Evolutionary conservation across 2,888 invertebrate genomes (phyloP).

Genomic region (Perizoma flavofasciatum): DNA sequence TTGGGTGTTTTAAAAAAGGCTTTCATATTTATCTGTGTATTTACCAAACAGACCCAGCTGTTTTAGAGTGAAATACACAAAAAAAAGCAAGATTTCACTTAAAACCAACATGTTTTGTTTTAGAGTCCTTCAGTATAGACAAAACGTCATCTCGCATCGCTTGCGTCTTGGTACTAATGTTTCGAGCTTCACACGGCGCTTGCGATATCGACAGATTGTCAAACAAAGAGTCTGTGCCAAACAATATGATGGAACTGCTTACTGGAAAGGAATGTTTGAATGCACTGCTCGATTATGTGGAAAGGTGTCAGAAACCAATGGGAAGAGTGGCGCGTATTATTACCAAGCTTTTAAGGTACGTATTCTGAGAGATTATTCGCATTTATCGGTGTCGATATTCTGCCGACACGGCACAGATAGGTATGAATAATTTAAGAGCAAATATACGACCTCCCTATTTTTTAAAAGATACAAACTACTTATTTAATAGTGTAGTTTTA

Average conservation of each 20-base stretch:
- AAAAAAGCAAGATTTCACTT: no score
- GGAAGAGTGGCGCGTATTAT: conserved; percentile 80
- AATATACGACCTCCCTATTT: no score
- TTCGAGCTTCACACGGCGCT: conserved; percentile 69
- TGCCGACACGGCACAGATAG: no score
- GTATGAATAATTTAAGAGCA: no score
- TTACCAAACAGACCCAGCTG: no score
- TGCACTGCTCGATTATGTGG: conserved; percentile 75
- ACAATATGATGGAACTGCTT: conserved; percentile 63
- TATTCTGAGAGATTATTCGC: background rate
- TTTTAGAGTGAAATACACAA: no score
- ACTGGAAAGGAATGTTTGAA: conserved; percentile 68
- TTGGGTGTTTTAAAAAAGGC: no score
- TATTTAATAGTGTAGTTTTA: no score
- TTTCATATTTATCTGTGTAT: no score
- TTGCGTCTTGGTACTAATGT: conserved; percentile 70
- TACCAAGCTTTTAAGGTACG: conserved; percentile 79
- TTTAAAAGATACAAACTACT: no score
- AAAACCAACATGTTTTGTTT: conserved; percentile 42
- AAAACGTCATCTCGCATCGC: conserved; percentile 66
- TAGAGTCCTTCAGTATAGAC: conserved; percentile 49
- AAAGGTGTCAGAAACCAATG: conserved; percentile 70
- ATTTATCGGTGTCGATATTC: no score
- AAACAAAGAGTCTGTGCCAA: conserved; percentile 59
- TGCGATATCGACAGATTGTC: conserved; percentile 51